Base-by-base conservation (phyloP, 2,113 vertebrate genomes). In the Microcebus ravelobensis region DNA sequence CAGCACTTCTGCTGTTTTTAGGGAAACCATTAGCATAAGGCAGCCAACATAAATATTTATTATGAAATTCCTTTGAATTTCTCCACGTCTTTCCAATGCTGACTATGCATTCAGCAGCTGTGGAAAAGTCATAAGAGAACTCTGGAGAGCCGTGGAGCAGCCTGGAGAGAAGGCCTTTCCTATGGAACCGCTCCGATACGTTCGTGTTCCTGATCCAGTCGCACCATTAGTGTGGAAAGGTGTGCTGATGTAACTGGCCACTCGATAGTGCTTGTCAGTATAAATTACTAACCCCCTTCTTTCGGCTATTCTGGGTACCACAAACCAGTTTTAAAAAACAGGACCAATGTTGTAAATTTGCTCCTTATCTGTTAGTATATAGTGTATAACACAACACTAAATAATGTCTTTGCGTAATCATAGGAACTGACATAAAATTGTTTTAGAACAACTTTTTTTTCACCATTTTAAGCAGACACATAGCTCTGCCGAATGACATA, bases 261-360 rank as follows among this genome's bases (percentile, higher is more conserved):
- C 96, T 98, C 98, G 98, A 98, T 98, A 98, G 98, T 97, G 95
- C 97, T 68, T 97, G 83, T 98, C 97, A 68, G 74, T 97, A 85
- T n/a, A 87, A 97, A 95, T 96, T 97, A 98, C 98, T 99, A 99
- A 99, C 98, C 77, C 87, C 94, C 96, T 98, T 95, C 79, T 96
- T 52, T 79, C 85, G 97, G 98, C 98, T 97, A 8, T 91, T 98
- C 97, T 98, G 98, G 98, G 98, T 98, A 98, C 98, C 98, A 98
- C 97, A 70, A 34, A 97, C 39, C 42, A 93, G 57, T 88, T 92
- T 88, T 95, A 12, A 91, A 90, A 95, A 95, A 95, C 20, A 94
- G 63, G 84, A 89, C 91, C 74, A 89, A 0, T 82, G 73, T 92
- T 88, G 91, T 87, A 76, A 67, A 96, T 83, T 95, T 97, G 36